Evolutionary conservation across 2,888 invertebrate species (phyloP), one percentile per base, ranked within the genome.

Genomic region (Maniola hyperantus): DNA sequence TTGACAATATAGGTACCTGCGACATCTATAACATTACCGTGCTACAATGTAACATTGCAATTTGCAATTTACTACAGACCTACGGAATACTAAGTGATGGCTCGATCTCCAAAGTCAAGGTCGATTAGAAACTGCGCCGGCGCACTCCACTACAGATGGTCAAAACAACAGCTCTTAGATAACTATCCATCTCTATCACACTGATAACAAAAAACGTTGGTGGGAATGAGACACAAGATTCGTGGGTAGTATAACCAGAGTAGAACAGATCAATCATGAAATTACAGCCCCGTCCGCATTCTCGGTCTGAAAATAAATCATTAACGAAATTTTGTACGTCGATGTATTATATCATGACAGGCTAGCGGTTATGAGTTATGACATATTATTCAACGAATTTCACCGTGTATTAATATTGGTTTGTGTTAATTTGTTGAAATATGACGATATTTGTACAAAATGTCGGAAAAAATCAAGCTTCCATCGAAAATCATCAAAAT

Each of bases 31-130:
- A n/a, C n/a, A n/a, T n/a, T n/a, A n/a, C n/a, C n/a, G n/a, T n/a
- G n/a, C n/a, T n/a, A n/a, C n/a, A n/a, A n/a, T n/a, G n/a, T n/a
- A n/a, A n/a, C n/a, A n/a, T n/a, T n/a, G n/a, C n/a, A n/a, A n/a
- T n/a, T n/a, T n/a, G n/a, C n/a, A n/a, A n/a, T n/a, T n/a, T n/a
- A 26, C 26, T 26, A 26, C 1, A 26, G 26, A 26, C 1, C 26
- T 26, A 26, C 26, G 26, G 26, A 26, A 26, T 68, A 68, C 66
- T 64, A 54, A 72, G 69, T 71, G 73, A 78, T 77, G 85, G 83
- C 79, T 83, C 77, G 79, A 84, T 81, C 79, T 79, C 78, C 88
- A 89, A 89, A 89, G 89, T 88, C 89, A 89, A 87, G 88, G 87
- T 77, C 83, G 81, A 85, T 84, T 82, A 80, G 80, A 81, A 78